Evolutionary conservation across 92 coral and sea anemone genomes (phyloP), one percentile per base, ranked within the genome.

Genomic region (Zoanthus sociatus): DNA sequence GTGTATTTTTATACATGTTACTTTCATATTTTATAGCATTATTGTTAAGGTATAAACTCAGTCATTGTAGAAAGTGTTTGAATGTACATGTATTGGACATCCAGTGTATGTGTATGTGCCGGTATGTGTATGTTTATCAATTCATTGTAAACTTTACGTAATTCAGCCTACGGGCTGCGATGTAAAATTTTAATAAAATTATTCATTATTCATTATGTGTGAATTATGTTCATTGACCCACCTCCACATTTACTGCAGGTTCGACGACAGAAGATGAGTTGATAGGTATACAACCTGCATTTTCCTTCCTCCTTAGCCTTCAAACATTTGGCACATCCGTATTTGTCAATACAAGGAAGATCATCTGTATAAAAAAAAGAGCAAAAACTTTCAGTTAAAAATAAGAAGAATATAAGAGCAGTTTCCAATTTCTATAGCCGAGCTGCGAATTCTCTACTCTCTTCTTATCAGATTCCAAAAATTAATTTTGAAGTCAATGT

Each of bases 191-290:
- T 61, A 1, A 17, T 15, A 15, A 30, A 12, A 6, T 17, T n/a
- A 0, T 11, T 48, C 3, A 26, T 26, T 26, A 26, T 26, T 26
- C 26, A 26, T 26, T 26, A 26, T 26, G 26, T 26, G 26, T 26
- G 26, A 26, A 26, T 26, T 26, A 26, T 26, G 26, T 26, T 26
- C 26, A 26, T 17, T 16, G 58, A 47, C 85, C 51, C 45, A 63
- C 85, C 85, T 81, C 85, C 48, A 18, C 85, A 81, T 6, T 45
- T 63, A 54, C 60, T 81, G 75, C 85, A 81, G 1, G 85, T 81
- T 66, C 85, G 75, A 47, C 20, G 73, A 13, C 85, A 81, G 47
- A 66, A 81, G 30, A 66, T n/a, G 1, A 81, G 85, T 10, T 69
- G 85, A 31, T 81, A 81, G 9, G 76, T 81, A 17, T 81, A 81